Evolutionary conservation across 2,113 vertebrate genomes (phyloP), one percentile per base, ranked within the genome.

Genomic region (Polypterus bichir): DNA sequence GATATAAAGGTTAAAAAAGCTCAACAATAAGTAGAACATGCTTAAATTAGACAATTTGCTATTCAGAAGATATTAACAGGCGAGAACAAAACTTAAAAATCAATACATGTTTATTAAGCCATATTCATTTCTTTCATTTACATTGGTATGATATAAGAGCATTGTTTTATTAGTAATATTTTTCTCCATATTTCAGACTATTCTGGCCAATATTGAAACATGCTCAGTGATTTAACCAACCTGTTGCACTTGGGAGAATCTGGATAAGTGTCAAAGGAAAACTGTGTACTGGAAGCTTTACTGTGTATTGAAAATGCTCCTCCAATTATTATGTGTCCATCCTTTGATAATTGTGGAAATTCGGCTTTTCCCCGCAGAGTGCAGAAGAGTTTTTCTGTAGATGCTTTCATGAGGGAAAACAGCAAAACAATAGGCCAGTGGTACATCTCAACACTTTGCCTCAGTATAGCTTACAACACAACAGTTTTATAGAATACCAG

Each of bases 291-390:
- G 44, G n/a, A 8, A 58, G 46, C 56, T 6, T 45, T 58, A 3
- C 56, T 45, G n/a, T 44, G n/a, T 11, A 58, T 3, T 58, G 56
- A 58, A 58, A 58, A 58, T 11, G 46, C 8, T 27, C 56, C 56
- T 58, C 56, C 56, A 45, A 58, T 58, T 58, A 58, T 45, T 3
- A 58, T 58, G 56, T 58, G 7, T 45, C 56, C 56, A 58, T 58
- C 44, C 56, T 44, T 58, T 58, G 56, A 58, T 45, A 58, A 58
- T 44, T 8, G 5, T 7, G 56, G 56, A 27, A 7, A 7, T 44
- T 58, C 56, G 44, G 56, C 44, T 44, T 45, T 44, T 44, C 56
- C 56, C 46, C 46, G 56, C 46, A 58, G 9, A 6, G 44, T 58
- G 44, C 56, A 58, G 9, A 45, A 45, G 5, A 45, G 56, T 9